Base-by-base conservation (phyloP, 2,797 vertebrate species). In the Tapirus indicus region DNA sequence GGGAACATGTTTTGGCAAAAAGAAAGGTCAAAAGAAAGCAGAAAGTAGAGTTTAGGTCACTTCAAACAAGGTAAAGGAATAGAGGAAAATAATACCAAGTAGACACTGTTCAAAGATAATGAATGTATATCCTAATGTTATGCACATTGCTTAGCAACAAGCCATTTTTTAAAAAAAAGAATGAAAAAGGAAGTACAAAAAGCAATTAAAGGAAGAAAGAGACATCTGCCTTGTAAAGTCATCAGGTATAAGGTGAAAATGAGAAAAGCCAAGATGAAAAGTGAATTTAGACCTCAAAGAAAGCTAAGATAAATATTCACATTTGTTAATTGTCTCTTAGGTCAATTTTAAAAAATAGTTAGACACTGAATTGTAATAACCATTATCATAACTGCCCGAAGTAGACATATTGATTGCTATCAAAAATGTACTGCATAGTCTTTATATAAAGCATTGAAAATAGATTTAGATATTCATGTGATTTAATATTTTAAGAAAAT, bases 141-240 rank as follows among this genome's bases (percentile, higher is more conserved):
- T 97, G 88, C 94, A 86, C 88, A 98, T 98, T 98, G 97, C 98
- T 98, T 98, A 98, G 98, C 98, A 98, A 98, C 98, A 97, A 86
- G 93, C 95, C 94, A 78, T 74, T 85, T 97, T 97, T 74, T 32
- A 1, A 90, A 56, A 89, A 74, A 91, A 85, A 49, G 88, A 96
- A 97, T 97, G 98, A 98, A 98, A 94, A 98, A 98, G 92, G 97
- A 98, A 97, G 88, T 96, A 96, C 44, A 96, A 95, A 98, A 98
- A 96, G 93, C 98, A 98, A 98, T 98, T 99, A 98, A 98, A 98
- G 91, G 95, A 94, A 95, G 96, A 97, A 83, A 98, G 94, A 98
- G 87, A 90, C 94, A 47, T 85, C 66, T 97, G 94, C 83, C 38
- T 97, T 72, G 68, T 98, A 95, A 97, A 96, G 95, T 95, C 97